Evolutionary conservation across 2,797 vertebrate species (phyloP), one percentile per base, ranked within the genome.

Genomic region (Columba guinea): DNA sequence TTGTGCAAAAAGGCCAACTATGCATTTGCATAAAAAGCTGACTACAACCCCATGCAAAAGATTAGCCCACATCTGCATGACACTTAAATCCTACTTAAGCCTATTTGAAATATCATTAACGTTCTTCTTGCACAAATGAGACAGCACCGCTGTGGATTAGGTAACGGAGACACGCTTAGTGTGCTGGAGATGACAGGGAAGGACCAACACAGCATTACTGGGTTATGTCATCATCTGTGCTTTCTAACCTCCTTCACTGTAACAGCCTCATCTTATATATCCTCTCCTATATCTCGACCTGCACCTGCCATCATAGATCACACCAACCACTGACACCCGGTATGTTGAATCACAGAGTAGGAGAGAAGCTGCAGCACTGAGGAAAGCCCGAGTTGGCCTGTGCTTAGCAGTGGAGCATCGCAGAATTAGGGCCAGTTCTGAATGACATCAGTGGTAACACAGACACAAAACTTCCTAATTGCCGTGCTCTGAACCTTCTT

Each of bases 71-170:
- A 93, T 76, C 67, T 94, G 74, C 68, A 84, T 62, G 56, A 48
- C 74, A 82, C 70, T 82, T 79, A 80, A 94, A 68, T 84, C 87
- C 94, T 58, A 60, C 63, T 73, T 84, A 76, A 89, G 52, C 77
- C 83, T 74, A 83, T 76, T 86, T 52, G 58, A 94, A 90, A 80
- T 84, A 94, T 26, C 87, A 86, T 92, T 75, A 86, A 73, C 37
- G 5, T 91, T 95, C 77, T 84, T 93, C 62, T 73, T 49, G 73
- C 51, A 79, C 74, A 95, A 95, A 65, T 73, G 67, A 91, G 37
- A 81, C 55, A 71, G 34, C 85, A 58, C 39, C 27, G 1, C 37
- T 59, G n/a, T 59, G 62, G 80, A 56, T 59, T 56, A 88, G 69
- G 85, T 44, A 79, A 87, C 1, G 37, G 53, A 93, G 88, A 75